Base-by-base conservation (phyloP, 2,113 vertebrate genomes). In the Nicator chloris region DNA sequence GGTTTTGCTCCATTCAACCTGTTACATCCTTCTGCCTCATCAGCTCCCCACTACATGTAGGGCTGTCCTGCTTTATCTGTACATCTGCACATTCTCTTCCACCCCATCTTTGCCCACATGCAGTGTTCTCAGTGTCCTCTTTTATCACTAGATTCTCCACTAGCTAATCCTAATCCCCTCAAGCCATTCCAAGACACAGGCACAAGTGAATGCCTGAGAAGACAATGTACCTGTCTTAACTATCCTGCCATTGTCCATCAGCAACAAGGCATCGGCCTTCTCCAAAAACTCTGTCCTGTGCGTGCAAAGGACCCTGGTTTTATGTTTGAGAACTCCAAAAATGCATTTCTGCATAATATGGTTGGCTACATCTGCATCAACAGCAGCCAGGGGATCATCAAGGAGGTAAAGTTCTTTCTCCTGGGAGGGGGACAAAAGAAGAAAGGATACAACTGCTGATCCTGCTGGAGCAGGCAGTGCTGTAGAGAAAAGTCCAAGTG, bases 311-410 rank as follows among this genome's bases (percentile, higher is more conserved):
- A 99, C 98, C 90, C 99, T 98, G 65, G 99, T 99, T 93, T 98
- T 99, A 75, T 97, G 94, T 72, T 92, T 94, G 63, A 99, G 98
- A 84, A 98, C 85, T 92, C 98, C 99, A 13, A 99, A 78, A 92
- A 99, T 98, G 93, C 99, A 99, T 82, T 97, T 98, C 88, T 95
- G 97, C 98, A 99, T 98, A n/a, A 99, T 98, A 94, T 99, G 99
- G 44, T 96, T 97, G 19, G 99, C 99, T 91, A 99, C 99, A 1
- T 99, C 98, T 23, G 98, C 93, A 90, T 99, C 99, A 11, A 99
- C 99, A 9, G 99, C 99, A 33, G 99, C 99, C 95, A 99, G 88
- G 9, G 99, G 99, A 90, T 99, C 99, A 40, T 99, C 99, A 4
- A 99, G 98, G 50, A 99, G 98, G 94, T 99, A 99, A 69, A 99